Conservation (phyloP, 2,888 invertebrate species). For the Furcula furcula region DNA sequence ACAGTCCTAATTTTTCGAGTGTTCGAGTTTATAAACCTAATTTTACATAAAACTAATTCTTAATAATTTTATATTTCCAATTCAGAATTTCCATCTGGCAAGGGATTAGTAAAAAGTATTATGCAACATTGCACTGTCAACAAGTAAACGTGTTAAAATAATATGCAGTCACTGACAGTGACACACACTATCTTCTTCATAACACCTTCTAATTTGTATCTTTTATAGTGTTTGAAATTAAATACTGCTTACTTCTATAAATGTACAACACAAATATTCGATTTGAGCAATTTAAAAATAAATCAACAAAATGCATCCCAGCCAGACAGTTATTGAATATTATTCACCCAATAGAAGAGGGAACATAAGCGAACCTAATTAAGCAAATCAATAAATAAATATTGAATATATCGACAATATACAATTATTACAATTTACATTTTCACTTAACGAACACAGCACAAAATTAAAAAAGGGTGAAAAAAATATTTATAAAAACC, state of each 20-base stretch:
- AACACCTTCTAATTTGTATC: constrained; percentile 30
- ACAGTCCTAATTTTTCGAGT: constrained; percentile 59
- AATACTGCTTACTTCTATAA: constrained; percentile 58
- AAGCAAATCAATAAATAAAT: constrained; percentile 79
- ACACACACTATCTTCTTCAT: constrained; percentile 13
- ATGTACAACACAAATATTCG: constrained; percentile 63
- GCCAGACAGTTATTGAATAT: constrained; percentile 66
- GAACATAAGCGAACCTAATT: constrained; percentile 63
- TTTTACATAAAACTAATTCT: constrained; percentile 57
- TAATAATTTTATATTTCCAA: constrained; percentile 60
- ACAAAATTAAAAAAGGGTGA: constrained; percentile 60
- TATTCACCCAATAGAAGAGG: constrained; percentile 49
- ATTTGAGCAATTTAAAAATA: constrained; percentile 69
- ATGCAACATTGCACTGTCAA: constrained; percentile 28
- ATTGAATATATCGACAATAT: constrained; percentile 77
- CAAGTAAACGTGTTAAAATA: constrained; percentile 13
- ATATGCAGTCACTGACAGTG: neutral
- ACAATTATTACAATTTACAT: constrained; percentile 80
- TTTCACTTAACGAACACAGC: constrained; percentile 79
- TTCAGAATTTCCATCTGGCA: constrained; percentile 65
- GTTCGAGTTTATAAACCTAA: constrained; percentile 68
- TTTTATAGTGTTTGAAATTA: too few relatives aligned
- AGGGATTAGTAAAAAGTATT: constrained; percentile 42
- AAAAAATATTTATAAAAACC: constrained; percentile 62
- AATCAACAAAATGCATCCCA: constrained; percentile 59